A percentile compares a stretch with the other conserved stretches of the same genome.
Evolutionary conservation across 2,797 vertebrate genomes (phyloP).

Genomic region (Galagoides demidoff): DNA sequence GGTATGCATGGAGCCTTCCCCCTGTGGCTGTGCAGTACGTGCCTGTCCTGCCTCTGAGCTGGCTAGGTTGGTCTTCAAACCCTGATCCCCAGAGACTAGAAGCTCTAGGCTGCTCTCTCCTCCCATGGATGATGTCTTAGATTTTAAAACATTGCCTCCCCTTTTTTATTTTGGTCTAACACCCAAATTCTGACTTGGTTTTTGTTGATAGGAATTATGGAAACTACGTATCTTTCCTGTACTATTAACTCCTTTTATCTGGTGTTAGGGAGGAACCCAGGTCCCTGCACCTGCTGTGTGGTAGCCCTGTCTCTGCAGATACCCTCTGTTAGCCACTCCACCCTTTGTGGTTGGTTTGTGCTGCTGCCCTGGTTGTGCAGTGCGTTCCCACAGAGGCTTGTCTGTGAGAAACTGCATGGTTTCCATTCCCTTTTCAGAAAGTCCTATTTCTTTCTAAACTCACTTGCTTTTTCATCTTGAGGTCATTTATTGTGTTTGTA

Average conservation of each 20-base stretch:
- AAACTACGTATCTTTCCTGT: neutral
- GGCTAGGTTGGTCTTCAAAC: neutral
- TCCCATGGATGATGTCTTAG: accelerated
- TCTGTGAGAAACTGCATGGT: accelerated
- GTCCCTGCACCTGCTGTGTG: accelerated
- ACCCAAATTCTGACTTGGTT: neutral
- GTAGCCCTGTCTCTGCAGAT: too few species aligned
- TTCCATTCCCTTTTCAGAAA: neutral
- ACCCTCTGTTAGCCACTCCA: accelerated
- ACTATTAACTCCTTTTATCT: accelerated
- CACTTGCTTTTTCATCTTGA: neutral
- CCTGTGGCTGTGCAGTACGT: accelerated
- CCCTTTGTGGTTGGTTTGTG: neutral
- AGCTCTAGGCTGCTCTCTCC: neutral
- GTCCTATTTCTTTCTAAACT: neutral
- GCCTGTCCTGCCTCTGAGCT: neutral
- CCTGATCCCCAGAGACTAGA: neutral
- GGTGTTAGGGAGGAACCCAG: neutral
- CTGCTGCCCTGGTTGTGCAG: neutral
- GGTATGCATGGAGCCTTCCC: accelerated
- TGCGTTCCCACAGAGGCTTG: neutral
- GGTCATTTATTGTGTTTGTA: neutral
- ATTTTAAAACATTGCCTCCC: neutral
- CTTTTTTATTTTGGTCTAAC: neutral
- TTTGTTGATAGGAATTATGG: neutral